Conservation (phyloP, 2,113 vertebrate genomes). For the Progne subis region DNA sequence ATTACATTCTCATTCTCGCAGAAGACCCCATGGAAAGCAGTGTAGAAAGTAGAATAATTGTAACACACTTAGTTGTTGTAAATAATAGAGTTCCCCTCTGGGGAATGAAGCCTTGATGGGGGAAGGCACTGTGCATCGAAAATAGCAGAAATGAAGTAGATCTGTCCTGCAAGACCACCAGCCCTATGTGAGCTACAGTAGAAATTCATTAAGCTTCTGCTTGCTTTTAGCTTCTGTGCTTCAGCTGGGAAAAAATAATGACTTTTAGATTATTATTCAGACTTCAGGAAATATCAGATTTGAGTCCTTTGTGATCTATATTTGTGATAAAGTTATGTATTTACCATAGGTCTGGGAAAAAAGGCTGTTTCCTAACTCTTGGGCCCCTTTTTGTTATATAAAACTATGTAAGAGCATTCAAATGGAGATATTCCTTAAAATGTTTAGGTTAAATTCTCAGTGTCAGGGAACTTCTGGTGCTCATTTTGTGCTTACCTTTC, state of each 20-base stretch:
- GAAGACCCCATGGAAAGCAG: not conserved
- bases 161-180: not conserved
- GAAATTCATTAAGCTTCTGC: not conserved
- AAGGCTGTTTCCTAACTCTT: not conserved
- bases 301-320: not conserved
- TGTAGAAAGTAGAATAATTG: not conserved
- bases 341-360: not conserved
- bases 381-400: not conserved
- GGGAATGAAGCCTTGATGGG: not conserved
- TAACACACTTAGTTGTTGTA: not conserved
- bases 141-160: not conserved
- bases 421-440: not conserved
- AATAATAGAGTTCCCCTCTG: not conserved
- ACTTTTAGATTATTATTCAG: not conserved
- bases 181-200: not conserved
- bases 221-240: not conserved
- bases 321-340: not conserved
- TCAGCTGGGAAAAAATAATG: not conserved
- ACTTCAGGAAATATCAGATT: not conserved
- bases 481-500: not conserved
- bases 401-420: not conserved
- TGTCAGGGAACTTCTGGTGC: not conserved
- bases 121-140: not conserved
- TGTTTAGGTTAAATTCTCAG: not conserved
- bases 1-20: not conserved